These are phyloP conservation scores for Oxycera nigricornis DNA, from an alignment of 2,888 invertebrate genomes.

Conservation along the genomic window DNA sequence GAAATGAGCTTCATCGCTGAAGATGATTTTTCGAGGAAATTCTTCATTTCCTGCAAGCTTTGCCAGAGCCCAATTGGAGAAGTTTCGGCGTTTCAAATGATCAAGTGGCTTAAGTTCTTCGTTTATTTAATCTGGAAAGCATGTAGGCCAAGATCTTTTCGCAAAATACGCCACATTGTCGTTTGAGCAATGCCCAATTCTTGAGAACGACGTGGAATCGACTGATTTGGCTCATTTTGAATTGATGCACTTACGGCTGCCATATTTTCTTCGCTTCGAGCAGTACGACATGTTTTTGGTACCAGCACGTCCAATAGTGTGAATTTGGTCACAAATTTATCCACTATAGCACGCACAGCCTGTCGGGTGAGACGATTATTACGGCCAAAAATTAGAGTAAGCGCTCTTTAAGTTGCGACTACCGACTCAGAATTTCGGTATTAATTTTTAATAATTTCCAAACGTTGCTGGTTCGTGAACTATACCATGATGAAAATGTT, in stretches of 20 bases:
- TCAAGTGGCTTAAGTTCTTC: no score
- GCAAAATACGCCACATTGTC: no score
- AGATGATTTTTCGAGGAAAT: no score
- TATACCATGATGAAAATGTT: constrained; percentile 31
- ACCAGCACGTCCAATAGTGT: background rate
- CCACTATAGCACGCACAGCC: background rate
- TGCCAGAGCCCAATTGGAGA: no score
- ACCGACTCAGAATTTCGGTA: constrained; percentile 26
- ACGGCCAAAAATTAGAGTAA: constrained; percentile 16
- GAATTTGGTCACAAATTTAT: background rate
- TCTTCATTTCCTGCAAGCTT: no score
- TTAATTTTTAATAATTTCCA: constrained; percentile 30
- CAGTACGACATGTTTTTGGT: background rate
- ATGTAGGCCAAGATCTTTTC: no score
- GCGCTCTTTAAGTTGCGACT: constrained; percentile 23
- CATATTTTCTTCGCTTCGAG: background rate
- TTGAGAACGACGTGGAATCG: no score
- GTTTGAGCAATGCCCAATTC: no score
- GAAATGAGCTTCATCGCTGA: no score
- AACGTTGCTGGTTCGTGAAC: constrained; percentile 27
- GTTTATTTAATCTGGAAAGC: no score
- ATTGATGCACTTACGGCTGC: constrained; percentile 4
- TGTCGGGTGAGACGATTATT: background rate
- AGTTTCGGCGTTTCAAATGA: no score
- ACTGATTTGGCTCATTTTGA: no score